Evolutionary conservation across 2,113 vertebrate species (phyloP), one percentile per base, ranked within the genome.

Genomic region (Emydocephalus ijimae): DNA sequence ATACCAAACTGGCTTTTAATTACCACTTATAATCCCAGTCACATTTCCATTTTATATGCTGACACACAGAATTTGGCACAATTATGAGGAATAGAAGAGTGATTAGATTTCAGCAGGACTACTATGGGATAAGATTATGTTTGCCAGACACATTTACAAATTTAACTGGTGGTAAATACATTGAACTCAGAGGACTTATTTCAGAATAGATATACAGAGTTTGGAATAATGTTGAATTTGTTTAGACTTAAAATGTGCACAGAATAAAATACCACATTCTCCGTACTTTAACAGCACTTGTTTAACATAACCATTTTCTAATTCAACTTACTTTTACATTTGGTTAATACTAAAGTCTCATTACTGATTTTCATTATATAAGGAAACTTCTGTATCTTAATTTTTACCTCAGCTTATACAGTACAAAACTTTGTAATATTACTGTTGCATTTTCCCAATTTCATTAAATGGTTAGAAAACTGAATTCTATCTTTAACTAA

Each of bases 401-500:
- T 97, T 97, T 96, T 97, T 96, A 97, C 97, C 96, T 92, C 90
- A 93, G 91, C 91, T 94, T 96, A 95, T 96, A 96, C 96, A 93
- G 97, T 94, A 95, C 95, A 97, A 97, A 95, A 93, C 97, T 94
- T 94, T 54, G 29, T 94, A 96, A 88, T 96, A 95, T 96, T 95
- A 92, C 97, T 97, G 97, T 98, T 97, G 96, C 94, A 96, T 95
- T 94, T 97, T 95, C 96, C 95, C 96, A 34, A 57, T 91, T 96
- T 97, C 95, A 97, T 94, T 97, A 61, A 61, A 24, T 95, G 95
- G 93, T 94, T 94, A 97, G 96, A 97, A 92, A 92, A 95, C 88
- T 93, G 90, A 96, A 97, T 97, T 97, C 96, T 96, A 97, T 96
- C 97, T 97, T 97, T 96, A 97, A 94, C 95, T 95, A 97, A 95